Conservation (phyloP, 2,113 vertebrate genomes). For the Cricetomys ansorgei region DNA sequence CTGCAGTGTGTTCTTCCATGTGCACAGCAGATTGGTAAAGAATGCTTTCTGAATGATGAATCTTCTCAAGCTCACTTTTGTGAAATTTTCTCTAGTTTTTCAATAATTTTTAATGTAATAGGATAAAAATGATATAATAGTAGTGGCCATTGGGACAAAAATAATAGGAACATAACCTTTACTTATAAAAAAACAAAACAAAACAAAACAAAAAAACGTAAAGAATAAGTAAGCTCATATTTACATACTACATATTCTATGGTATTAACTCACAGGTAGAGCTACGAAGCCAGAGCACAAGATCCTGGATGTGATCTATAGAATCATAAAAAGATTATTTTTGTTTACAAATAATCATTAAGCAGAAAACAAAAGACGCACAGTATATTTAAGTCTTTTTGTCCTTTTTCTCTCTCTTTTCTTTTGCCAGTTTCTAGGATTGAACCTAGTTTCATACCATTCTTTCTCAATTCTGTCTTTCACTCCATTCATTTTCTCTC, state of each 20-base stretch:
- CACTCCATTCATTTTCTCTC: too few relatives aligned
- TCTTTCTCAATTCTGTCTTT: background rate
- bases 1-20: background rate
- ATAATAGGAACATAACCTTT: background rate
- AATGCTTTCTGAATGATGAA: conserved; percentile 53
- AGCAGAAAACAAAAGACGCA: background rate
- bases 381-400: background rate
- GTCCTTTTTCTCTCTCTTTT: background rate
- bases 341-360: background rate
- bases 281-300: background rate
- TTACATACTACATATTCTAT: background rate
- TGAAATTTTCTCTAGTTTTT: conserved; percentile 47
- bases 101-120: conserved; percentile 55
- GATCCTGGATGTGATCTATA: background rate
- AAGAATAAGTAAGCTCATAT: background rate
- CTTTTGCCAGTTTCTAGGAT: background rate
- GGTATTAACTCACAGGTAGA: background rate
- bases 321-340: background rate
- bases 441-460: background rate
- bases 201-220: too few relatives aligned
- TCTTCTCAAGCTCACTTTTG: conserved; percentile 1
- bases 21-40: background rate
- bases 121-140: conserved; percentile 34
- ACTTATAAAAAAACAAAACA: background rate
- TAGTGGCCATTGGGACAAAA: conserved; percentile 40